Evolutionary conservation across 92 coral and sea anemone genomes (phyloP), one percentile per base, ranked within the genome.

Genomic region (Bergia sp.): DNA sequence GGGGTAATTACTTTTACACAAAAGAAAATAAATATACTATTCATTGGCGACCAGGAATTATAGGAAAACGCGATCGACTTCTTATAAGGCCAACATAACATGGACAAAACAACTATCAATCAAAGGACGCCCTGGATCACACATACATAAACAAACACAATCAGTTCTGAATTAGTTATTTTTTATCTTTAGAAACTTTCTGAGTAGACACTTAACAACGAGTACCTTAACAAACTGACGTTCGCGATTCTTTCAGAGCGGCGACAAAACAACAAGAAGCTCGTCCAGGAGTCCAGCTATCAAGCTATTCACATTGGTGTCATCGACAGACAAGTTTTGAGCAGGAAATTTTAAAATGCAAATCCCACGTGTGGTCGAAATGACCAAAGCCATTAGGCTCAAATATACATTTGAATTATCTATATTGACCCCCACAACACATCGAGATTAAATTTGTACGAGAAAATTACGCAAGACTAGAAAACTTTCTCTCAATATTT

Each of bases 11-110:
- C 42, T 42, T 67, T 69, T 84, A 36, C 57, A 29, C 77, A 41
- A 84, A 84, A 53, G 78, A 43, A 82, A 15, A 76, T n/a, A 66
- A 43, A n/a, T n/a, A 42, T 43, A 44, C 36, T 29, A 84, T 84
- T 80, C 58, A 37, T 57, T 53, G 6, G 43, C 65, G 29, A 71
- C 64, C 13, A 8, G 77, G 87, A 65, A 44, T 83, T 83, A n/a
- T 45, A 37, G 40, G 16, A 83, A 49, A 44, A 9, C 55, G 42
- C 20, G 67, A 3, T 71, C 58, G 0, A 16, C 58, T 53, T 53
- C 50, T 7, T 53, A 53, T 53, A 18, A 10, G 18, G 43, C 76
- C 41, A 1, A 37, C 69, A 29, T 38, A 36, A 13, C 80, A 41
- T 1, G 53, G 29, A 61, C 69, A 61, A 61, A 61, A 61, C 40